Percentiles rank a stretch among this genome's conserved stretches.
These are phyloP conservation scores for Yasuhikotakia modesta DNA, from an alignment of 2,797 vertebrate genomes.

Conservation along the genomic window DNA sequence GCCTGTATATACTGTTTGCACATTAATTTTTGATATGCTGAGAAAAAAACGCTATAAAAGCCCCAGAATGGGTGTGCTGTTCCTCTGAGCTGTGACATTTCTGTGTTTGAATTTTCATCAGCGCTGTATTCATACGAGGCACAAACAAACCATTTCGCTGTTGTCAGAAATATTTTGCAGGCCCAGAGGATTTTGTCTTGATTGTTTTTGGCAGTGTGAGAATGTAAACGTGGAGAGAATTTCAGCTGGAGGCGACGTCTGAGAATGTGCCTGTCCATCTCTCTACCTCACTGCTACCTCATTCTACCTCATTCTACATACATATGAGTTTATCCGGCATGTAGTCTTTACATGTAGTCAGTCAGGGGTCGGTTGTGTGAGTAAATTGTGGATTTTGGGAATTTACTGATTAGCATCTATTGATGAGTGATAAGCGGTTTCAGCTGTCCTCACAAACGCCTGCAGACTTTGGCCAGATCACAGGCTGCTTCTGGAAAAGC, in stretches of 20 bases:
- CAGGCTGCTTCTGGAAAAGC: conserved; percentile 20
- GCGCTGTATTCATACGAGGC: conserved; percentile 5
- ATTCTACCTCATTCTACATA: background rate
- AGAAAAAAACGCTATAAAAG: conserved; percentile 8
- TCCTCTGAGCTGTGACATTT: conserved; percentile 32
- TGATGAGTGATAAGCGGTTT: conserved; percentile 18
- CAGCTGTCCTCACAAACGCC: conserved; percentile 5
- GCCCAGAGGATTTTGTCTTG: background rate
- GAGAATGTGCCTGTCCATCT: background rate
- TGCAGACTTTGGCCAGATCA: conserved; percentile 1
- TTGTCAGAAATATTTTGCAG: conserved; percentile 20
- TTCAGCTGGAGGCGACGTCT: background rate
- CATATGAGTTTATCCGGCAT: no score
- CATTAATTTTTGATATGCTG: conserved; percentile 32
- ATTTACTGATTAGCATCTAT: conserved; percentile 12
- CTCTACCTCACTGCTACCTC: no score
- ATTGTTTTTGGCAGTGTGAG: conserved; percentile 11
- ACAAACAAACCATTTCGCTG: conserved; percentile 22
- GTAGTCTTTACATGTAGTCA: no score
- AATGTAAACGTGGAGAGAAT: background rate
- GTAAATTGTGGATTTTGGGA: no score
- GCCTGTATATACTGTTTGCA: conserved; percentile 10
- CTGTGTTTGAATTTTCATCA: background rate
- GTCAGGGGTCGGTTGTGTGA: no score
- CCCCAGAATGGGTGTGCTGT: background rate